Percentiles rank a stretch among this genome's conserved stretches.
Evolutionary conservation across 2,797 vertebrate genomes (phyloP).

Genomic region (Aphelocoma californica): DNA sequence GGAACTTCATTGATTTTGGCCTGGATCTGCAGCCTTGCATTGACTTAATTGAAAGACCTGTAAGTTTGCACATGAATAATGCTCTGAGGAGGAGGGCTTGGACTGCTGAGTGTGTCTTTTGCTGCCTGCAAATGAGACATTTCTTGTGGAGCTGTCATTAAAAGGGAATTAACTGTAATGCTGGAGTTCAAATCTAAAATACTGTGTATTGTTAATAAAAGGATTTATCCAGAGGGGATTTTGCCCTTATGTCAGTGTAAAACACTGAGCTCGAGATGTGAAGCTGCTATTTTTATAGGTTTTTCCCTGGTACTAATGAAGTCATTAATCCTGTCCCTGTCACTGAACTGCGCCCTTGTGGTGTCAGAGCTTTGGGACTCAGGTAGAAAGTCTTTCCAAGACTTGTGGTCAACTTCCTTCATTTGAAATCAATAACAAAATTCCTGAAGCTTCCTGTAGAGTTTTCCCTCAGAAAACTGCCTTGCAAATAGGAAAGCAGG

Average conservation of each 20-base stretch:
- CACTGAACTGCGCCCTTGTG: background rate
- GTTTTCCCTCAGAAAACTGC: background rate
- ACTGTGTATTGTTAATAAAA: background rate
- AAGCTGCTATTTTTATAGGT: background rate
- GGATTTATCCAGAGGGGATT: background rate
- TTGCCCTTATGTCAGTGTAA: background rate
- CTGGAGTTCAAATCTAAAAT: background rate
- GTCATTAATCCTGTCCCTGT: background rate
- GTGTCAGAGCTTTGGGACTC: background rate
- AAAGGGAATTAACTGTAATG: background rate
- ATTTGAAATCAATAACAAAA: background rate
- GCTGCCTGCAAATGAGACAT: background rate
- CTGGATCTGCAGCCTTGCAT: constrained; percentile 98
- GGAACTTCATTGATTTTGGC: constrained; percentile 99
- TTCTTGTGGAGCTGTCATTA: background rate
- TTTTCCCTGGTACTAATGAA: background rate
- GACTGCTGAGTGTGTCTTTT: background rate
- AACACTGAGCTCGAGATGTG: background rate
- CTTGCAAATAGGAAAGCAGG: background rate
- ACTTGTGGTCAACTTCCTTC: background rate
- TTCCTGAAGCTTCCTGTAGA: background rate
- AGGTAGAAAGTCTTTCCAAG: background rate
- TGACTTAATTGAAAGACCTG: constrained; percentile 95
- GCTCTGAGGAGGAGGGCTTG: background rate
- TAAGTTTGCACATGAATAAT: constrained; percentile 70